Evolutionary conservation across 1,140 invertebrate species (phyloP), one percentile per base, ranked within the genome.

Genomic region (Dreissena polymorpha): DNA sequence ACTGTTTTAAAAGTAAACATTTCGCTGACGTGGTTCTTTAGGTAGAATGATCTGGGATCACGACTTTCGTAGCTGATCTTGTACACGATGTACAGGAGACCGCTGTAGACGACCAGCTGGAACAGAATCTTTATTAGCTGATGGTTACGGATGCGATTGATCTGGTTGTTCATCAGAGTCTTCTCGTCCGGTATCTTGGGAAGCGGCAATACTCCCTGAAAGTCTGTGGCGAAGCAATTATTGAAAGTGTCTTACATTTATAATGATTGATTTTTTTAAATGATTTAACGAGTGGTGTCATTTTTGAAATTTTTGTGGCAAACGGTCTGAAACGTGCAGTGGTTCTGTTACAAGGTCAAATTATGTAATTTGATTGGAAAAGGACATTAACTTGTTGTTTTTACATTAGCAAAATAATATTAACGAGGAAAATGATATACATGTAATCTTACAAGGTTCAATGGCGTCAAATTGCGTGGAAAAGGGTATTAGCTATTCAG

Each of bases 81-180:
- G 21, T 92, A 85, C 7, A 94, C 85, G 13, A 94, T 71, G 63
- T 86, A 92, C 23, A 94, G 77, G 80, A 93, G 93, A 29, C 93
- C 73, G 12, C 88, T 67, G 83, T 93, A 94, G 14, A 89, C 85
- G 0, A 90, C 23, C 3, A 93, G 71, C 18, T 73, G 71, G 10
- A 21, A 18, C 7, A 82, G 7, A 12, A 82, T 82, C 71, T 82
- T 73, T 49, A 82, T 3, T 8, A 82, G 71, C 27, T 82, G 70
- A 57, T 82, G 79, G 63, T 74, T 74, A 1, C 60, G 70, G 18
- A 82, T 73, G 0, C 79, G 57, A 16, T 82, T 68, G 12, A 82
- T 65, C 39, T 72, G 49, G 49, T 82, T 73, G 21, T 73, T 29
- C 0, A 51, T 5, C 23, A 82, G 21, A 0, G 71, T 55, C 10